Base-by-base conservation (phyloP, 2,113 vertebrate genomes). In the Pedetes capensis region DNA sequence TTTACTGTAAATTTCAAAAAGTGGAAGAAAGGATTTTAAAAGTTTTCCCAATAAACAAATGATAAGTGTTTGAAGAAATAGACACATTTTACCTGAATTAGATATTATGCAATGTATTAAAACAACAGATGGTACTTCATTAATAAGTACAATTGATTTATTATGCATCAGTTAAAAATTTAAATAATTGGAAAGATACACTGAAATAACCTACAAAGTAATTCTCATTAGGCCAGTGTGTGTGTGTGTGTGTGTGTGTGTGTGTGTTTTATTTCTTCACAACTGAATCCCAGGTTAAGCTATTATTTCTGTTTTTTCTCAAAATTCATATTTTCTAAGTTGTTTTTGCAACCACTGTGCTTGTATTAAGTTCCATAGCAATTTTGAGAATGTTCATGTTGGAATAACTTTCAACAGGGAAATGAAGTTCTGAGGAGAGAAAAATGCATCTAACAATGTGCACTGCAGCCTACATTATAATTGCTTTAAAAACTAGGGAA, bases 381-480 rank as follows among this genome's bases (percentile, higher is more conserved):
- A 74, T 79, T 86, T 85, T 92, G 51, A 32, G 93, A 95, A 81
- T 53, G 83, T 85, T 95, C 39, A 39, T 81, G 37, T 71, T 95
- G 84, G 93, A 72, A 92, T 92, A 92, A 74, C 79, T 84, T 89
- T 92, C 32, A 64, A 44, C 6, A 92, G 83, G 72, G 12, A 69
- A 95, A n/a, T n/a, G n/a, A 96, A 95, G 69, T 88, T 95, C 86
- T 59, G 76, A 87, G 49, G 53, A 90, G 29, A 68, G 66, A 81
- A 89, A 93, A 95, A 91, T 75, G 59, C 47, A 89, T 92, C 80
- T 76, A 81, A 90, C 80, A 85, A 27, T 69, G n/a, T 92, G 39
- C 87, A 75, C 76, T 85, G 59, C 14, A 84, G 83, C 85, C 42
- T 94, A 63, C 16, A 84, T 72, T 57, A 61, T 96, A 97, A 59